Base-by-base conservation (phyloP, 2,797 vertebrate species). In the Scolopax rusticola region DNA sequence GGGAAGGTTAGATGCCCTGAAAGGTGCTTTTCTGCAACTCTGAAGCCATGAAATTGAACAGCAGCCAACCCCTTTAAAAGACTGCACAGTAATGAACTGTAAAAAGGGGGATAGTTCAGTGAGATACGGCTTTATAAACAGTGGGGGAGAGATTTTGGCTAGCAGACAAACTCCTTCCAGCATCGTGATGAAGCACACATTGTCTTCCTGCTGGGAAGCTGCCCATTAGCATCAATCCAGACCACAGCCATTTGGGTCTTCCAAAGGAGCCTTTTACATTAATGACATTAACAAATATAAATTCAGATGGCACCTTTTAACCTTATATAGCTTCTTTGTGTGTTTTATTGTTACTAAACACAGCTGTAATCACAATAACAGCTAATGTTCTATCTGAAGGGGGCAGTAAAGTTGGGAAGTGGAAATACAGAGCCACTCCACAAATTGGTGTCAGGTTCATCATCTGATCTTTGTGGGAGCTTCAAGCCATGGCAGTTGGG, bases 121-220 rank as follows among this genome's bases (percentile, higher is more conserved):
- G 79, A 83, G 45, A 51, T 63, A 14, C 79, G 86, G 94, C 81
- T 93, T 81, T 82, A 56, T 67, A 73, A 95, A 96, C 89, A 94
- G 86, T 73, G 47, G 80, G 94, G 88, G 89, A 79, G 69, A 88
- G 70, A 51, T 81, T 93, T 43, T 96, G 94, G 92, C 91, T 81
- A 38, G 59, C 59, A 91, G 83, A 89, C 85, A 81, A 90, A 59
- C 59, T 91, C 73, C 59, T 95, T 95, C 87, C 51, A 90, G 82
- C 82, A 70, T 60, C 6, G 1, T 61, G 95, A 95, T 94, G 77
- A 89, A 92, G 86, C 51, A 77, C 32, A 5, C n/a, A 36, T 91
- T 15, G 0, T 84, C 85, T 80, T 91, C 95, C 87, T 88, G 67
- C 94, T 94, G 91, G 78, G 90, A 56, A 90, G 80, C 59, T 93